These are phyloP conservation scores for Palythoa grandis DNA, from an alignment of 92 coral and sea anemone genomes.

Conservation along the genomic window DNA sequence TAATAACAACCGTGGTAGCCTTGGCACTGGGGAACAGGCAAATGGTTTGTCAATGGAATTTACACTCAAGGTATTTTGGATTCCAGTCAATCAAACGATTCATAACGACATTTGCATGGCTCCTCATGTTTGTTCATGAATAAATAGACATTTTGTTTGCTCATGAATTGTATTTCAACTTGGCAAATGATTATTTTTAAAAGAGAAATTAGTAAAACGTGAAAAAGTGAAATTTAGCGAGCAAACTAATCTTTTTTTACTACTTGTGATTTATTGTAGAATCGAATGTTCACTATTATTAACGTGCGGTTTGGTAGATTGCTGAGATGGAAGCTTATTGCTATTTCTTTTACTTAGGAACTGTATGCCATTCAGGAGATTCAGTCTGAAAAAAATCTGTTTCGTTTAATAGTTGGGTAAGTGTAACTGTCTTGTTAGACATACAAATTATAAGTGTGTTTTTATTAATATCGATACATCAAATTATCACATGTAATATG, in stretches of 20 bases:
- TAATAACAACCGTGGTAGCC: constrained; percentile 82
- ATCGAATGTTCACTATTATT: too few relatives aligned
- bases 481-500: not conserved
- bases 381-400: constrained; percentile 82
- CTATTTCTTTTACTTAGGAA: constrained; percentile 59
- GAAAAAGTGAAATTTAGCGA: too few relatives aligned
- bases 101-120: not conserved
- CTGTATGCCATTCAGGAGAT: constrained; percentile 97
- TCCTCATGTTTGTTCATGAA: too few relatives aligned
- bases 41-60: constrained; percentile 88
- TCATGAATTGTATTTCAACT: not conserved
- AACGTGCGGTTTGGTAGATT: too few relatives aligned
- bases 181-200: not conserved
- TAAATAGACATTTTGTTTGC: not conserved
- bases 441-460: not conserved
- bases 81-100: not conserved
- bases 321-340: not conserved
- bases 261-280: too few relatives aligned
- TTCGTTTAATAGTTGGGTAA: constrained; percentile 92
- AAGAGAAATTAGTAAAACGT: too few relatives aligned
- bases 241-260: too few relatives aligned
- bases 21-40: constrained; percentile 64
- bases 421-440: not conserved
- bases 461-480: not conserved
- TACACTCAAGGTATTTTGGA: constrained; percentile 77